Percentiles rank a stretch among this genome's conserved stretches.
phyloP scores from a whole-genome alignment of 1,140 invertebrate genomes.

The Daktulosphaira vitifoliae region DNA sequence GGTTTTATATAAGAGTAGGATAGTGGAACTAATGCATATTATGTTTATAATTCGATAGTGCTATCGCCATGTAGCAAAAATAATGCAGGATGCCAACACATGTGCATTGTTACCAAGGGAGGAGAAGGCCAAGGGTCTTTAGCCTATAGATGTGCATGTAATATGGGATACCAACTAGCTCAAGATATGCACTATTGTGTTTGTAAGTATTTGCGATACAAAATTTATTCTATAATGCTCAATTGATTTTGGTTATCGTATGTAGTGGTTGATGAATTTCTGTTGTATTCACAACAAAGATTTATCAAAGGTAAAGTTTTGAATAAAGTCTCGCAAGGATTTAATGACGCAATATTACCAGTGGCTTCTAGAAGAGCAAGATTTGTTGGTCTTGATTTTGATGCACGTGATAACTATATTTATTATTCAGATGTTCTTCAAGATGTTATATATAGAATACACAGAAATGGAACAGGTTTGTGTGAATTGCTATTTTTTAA shows the following conservation, averaged over 20 bases:
- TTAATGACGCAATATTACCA: conserved; percentile 87
- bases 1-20: too few species aligned
- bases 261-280: conserved; percentile 73
- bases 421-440: conserved; percentile 96
- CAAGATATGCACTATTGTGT: conserved; percentile 74
- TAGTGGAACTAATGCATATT: not conserved
- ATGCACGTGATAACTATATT: conserved; percentile 81
- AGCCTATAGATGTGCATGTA: conserved; percentile 88
- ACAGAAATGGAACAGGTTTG: conserved; percentile 70
- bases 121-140: conserved; percentile 64
- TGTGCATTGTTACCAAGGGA: conserved; percentile 84
- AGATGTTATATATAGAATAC: conserved; percentile 88
- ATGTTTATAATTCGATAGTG: too few species aligned
- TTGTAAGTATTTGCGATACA: conserved; percentile 43
- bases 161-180: conserved; percentile 74
- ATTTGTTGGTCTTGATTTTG: conserved; percentile 96
- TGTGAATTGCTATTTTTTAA: not conserved
- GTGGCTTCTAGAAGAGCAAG: conserved; percentile 82
- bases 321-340: conserved; percentile 77
- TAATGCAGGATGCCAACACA: conserved; percentile 87
- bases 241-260: conserved; percentile 34
- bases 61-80: conserved; percentile 83
- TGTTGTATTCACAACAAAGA: conserved; percentile 94
- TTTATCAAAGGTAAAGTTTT: conserved; percentile 92
- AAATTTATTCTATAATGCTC: not conserved